phyloP scores from a whole-genome alignment of 1,140 invertebrate genomes.

The Bombus pyrosoma region DNA sequence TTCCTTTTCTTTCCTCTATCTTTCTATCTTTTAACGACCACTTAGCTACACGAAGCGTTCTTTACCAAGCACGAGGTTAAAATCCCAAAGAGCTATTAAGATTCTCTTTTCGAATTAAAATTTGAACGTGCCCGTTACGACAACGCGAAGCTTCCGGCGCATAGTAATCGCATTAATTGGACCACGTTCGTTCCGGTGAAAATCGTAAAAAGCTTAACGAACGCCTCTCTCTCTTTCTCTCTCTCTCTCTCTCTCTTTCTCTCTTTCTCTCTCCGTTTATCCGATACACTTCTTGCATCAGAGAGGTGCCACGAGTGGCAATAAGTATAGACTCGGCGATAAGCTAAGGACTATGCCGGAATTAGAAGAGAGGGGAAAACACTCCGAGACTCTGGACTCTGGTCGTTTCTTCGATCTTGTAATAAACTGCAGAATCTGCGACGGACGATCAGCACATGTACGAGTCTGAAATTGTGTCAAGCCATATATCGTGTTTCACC shows the following conservation, averaged over 20 bases:
- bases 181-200: constrained; percentile 4
- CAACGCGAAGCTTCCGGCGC: neutral
- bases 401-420: constrained; percentile 18
- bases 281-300: neutral
- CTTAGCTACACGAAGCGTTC: neutral
- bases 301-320: neutral
- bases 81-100: neutral
- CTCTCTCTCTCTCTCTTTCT: neutral
- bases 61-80: neutral
- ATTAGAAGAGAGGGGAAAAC: neutral
- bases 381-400: neutral
- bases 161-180: constrained; percentile 19
- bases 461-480: constrained; percentile 27
- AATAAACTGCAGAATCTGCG: constrained; percentile 41
- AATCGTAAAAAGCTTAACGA: constrained; percentile 14
- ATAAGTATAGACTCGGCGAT: neutral
- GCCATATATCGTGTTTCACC: constrained; percentile 7
- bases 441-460: constrained; percentile 19
- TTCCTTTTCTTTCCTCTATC: neutral
- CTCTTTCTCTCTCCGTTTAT: neutral
- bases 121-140: neutral
- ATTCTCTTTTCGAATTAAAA: constrained; percentile 23
- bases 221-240: neutral
- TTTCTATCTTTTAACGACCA: constrained; percentile 3
- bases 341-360: neutral